These are phyloP conservation scores for Phytoseiulus persimilis DNA, from an alignment of 2,888 invertebrate species.

Conservation along the genomic window DNA sequence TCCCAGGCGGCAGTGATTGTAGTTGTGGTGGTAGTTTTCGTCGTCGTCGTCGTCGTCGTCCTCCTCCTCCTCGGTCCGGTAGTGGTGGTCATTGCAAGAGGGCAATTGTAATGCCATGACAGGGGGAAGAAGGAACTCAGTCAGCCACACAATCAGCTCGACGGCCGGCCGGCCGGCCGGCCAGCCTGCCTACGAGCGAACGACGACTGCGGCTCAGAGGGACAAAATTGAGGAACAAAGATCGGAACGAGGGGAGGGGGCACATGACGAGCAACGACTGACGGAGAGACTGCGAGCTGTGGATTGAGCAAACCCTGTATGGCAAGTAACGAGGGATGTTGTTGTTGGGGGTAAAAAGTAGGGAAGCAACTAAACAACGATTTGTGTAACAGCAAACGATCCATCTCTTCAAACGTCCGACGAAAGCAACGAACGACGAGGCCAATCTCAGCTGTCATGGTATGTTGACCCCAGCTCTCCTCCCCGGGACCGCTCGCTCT, in stretches of 20 bases:
- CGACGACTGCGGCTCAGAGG: neutral
- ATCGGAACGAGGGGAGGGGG: neutral
- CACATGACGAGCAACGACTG: neutral
- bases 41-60: neutral
- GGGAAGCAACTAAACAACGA: conserved; percentile 35
- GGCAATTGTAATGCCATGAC: conserved; percentile 5
- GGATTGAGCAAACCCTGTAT: neutral
- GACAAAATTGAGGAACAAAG: neutral
- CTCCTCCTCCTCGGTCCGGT: neutral
- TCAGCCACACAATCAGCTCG: neutral
- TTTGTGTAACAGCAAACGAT: conserved; percentile 38
- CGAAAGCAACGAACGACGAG: conserved; percentile 5
- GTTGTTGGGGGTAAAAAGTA: conserved; percentile 5
- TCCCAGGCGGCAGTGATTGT: neutral
- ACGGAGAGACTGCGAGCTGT: neutral
- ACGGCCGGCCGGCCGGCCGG: neutral
- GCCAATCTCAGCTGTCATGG: neutral
- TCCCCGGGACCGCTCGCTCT: neutral
- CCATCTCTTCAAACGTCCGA: conserved; percentile 25
- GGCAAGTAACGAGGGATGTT: neutral
- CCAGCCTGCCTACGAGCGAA: neutral
- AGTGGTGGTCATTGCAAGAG: neutral
- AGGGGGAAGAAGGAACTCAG: neutral
- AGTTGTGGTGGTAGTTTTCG: neutral
- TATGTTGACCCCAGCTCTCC: neutral